Evolutionary conservation across 2,888 invertebrate species (phyloP).

Genomic region (Eulithis testata): DNA sequence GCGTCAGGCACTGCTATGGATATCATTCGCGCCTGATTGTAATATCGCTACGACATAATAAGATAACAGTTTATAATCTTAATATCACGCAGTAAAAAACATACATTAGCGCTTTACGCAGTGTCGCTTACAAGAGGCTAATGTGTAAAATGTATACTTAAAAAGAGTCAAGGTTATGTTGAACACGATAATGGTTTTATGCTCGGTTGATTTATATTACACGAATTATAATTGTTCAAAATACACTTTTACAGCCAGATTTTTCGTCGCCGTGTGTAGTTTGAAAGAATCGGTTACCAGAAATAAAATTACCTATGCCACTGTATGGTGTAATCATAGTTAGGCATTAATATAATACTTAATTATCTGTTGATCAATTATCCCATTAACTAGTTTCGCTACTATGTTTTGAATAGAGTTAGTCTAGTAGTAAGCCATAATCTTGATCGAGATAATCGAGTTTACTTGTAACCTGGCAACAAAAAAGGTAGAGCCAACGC

Average conservation of each 20-base stretch:
- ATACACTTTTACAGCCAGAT: background rate
- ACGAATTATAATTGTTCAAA: conserved; percentile 20
- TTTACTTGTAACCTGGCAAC: conserved; percentile 13
- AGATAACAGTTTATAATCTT: conserved; percentile 78
- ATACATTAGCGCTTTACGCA: conserved; percentile 72
- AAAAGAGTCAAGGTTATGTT: conserved; percentile 59
- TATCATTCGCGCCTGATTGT: conserved; percentile 59
- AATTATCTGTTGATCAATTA: conserved; percentile 42
- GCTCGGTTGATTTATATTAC: conserved; percentile 37
- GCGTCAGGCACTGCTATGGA: conserved; percentile 50
- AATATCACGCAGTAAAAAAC: conserved; percentile 75
- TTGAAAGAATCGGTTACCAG: conserved; percentile 4
- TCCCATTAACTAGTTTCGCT: conserved; percentile 38
- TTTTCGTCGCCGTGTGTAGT: conserved; percentile 3
- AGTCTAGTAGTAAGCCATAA: conserved; percentile 38
- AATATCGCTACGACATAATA: conserved; percentile 67
- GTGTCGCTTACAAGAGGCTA: conserved; percentile 50
- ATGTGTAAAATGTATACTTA: conserved; percentile 58
- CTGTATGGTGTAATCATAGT: conserved; percentile 2
- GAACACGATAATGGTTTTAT: conserved; percentile 53
- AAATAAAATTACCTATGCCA: conserved; percentile 9
- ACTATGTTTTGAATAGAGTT: conserved; percentile 39
- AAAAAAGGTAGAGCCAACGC: background rate
- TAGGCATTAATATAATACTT: conserved; percentile 1
- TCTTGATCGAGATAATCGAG: conserved; percentile 38